Evolutionary conservation across 2,113 vertebrate genomes (phyloP).

Genomic region (Acrocephalus kingi): DNA sequence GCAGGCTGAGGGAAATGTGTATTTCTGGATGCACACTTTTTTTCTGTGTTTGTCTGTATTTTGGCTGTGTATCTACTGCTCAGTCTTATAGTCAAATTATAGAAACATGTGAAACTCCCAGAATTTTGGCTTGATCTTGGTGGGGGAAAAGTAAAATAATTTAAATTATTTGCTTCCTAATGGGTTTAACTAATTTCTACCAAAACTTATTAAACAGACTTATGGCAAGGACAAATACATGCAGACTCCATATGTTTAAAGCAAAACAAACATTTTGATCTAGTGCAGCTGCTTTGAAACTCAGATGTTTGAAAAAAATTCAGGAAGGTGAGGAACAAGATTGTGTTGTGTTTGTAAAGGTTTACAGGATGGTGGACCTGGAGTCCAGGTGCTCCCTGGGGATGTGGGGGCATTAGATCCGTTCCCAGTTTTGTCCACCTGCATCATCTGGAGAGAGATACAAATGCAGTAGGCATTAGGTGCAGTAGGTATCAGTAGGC

Average conservation of each 20-base stretch:
- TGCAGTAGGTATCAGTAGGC: background rate
- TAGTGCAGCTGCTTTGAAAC: background rate
- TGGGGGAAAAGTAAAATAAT: background rate
- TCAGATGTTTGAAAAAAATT: background rate
- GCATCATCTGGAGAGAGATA: background rate
- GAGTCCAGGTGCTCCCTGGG: accelerated
- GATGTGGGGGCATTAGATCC: no score
- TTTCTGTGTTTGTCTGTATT: background rate
- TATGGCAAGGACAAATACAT: background rate
- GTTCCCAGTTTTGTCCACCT: background rate
- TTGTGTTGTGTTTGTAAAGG: background rate
- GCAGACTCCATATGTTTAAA: background rate
- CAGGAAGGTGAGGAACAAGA: background rate
- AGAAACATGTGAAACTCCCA: background rate
- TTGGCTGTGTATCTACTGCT: background rate
- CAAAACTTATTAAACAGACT: background rate
- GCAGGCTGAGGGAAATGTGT: background rate
- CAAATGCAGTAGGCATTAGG: background rate
- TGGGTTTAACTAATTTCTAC: background rate
- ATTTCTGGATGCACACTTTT: background rate
- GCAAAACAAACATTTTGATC: background rate
- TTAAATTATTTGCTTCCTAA: background rate
- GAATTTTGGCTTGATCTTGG: background rate
- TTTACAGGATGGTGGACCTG: background rate
- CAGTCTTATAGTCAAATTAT: background rate